phyloP scores from a whole-genome alignment of 2,797 vertebrate genomes.

The Tinamus major region DNA sequence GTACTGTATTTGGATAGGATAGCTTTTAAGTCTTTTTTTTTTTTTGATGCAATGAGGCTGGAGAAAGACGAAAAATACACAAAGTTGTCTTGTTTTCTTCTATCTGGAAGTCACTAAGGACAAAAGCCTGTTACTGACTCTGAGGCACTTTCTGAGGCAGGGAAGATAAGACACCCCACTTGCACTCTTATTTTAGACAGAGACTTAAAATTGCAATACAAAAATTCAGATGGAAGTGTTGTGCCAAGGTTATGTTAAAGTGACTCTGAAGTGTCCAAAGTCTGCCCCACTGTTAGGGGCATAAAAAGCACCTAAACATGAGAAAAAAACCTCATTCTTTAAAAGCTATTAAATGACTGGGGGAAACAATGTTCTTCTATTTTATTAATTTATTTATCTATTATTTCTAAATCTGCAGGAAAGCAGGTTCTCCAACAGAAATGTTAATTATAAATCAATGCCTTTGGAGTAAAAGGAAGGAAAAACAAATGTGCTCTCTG shows the following conservation, averaged over 20 bases:
- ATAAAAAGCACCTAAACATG: neutral
- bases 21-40: neutral
- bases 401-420: neutral
- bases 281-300: neutral
- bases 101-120: neutral
- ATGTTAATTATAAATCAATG: neutral
- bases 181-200: slow-evolving; percentile 18
- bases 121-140: neutral
- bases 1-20: neutral
- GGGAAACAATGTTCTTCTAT: neutral
- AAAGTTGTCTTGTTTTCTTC: neutral
- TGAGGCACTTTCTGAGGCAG: neutral
- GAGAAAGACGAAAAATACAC: neutral
- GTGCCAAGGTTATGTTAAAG: slow-evolving; percentile 24
- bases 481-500: neutral
- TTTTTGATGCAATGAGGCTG: neutral
- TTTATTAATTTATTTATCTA: neutral
- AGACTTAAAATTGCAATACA: slow-evolving; percentile 36
- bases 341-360: neutral
- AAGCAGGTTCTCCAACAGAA: neutral
- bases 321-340: neutral
- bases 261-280: neutral
- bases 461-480: neutral
- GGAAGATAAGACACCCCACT: slow-evolving; percentile 4
- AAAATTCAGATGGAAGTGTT: neutral